Conservation (phyloP, 2,888 invertebrate genomes). For the Erebia palarica region DNA sequence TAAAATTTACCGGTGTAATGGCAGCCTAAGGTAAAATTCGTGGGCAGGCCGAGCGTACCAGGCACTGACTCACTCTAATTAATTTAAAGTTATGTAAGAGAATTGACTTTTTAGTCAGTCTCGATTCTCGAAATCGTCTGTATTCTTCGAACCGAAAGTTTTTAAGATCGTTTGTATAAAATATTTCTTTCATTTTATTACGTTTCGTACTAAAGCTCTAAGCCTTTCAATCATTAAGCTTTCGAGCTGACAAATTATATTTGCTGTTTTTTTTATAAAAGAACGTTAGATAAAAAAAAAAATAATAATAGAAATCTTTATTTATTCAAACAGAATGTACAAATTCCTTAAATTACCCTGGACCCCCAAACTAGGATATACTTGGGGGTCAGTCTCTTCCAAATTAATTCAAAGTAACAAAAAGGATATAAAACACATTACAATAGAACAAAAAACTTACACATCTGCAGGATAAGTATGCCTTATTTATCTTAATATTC, state of each 20-base stretch:
- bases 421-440: too few species aligned
- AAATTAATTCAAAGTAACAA: too few species aligned
- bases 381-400: too few species aligned
- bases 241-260: neutral
- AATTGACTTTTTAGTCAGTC: neutral
- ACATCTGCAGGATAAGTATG: too few species aligned
- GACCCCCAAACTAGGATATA: too few species aligned
- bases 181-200: neutral
- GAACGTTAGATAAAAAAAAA: too few species aligned
- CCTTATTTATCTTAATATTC: too few species aligned
- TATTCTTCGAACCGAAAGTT: neutral
- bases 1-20: too few species aligned
- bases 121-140: neutral
- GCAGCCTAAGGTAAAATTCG: neutral
- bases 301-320: too few species aligned
- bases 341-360: too few species aligned
- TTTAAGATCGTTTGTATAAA: neutral
- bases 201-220: neutral
- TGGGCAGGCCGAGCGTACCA: constrained; percentile 3
- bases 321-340: too few species aligned
- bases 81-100: neutral
- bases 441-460: too few species aligned
- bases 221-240: neutral
- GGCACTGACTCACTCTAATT: neutral
- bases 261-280: neutral